Evolutionary conservation across 2,888 invertebrate genomes (phyloP).

Genomic region (Cataglyphis livida): DNA sequence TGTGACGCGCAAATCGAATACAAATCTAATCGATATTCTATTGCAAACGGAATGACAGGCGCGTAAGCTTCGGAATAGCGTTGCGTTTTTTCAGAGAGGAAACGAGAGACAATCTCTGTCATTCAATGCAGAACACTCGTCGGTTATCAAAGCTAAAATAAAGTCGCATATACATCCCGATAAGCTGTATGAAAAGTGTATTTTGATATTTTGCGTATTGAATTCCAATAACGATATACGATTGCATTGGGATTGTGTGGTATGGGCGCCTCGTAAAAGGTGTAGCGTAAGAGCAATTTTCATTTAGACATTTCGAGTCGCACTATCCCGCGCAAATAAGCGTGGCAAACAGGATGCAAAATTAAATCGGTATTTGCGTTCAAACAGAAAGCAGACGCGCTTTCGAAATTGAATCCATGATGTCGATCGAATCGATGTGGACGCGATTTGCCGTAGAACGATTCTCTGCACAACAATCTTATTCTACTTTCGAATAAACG

Average conservation of each 20-base stretch:
- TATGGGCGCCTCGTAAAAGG: constrained; percentile 23
- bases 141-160: constrained; percentile 50
- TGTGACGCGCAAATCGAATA: constrained; percentile 71
- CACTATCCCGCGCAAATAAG: constrained; percentile 66
- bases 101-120: constrained; percentile 31
- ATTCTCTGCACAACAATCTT: constrained; percentile 35
- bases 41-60: constrained; percentile 67
- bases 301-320: constrained; percentile 61
- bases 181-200: constrained; percentile 38
- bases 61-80: constrained; percentile 37
- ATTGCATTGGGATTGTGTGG: constrained; percentile 35
- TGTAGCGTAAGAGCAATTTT: constrained; percentile 71
- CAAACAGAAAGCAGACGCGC: constrained; percentile 76
- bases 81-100: constrained; percentile 30
- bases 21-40: constrained; percentile 75
- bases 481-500: constrained; percentile 8
- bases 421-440: constrained; percentile 59
- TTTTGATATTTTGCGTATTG: constrained; percentile 42
- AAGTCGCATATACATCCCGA: constrained; percentile 36
- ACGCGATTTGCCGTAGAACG: constrained; percentile 11
- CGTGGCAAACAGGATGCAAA: constrained; percentile 77
- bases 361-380: constrained; percentile 79
- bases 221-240: constrained; percentile 51
- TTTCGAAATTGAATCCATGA: constrained; percentile 77
- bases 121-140: constrained; percentile 36